Percentiles rank a stretch among this genome's conserved stretches.
Evolutionary conservation across 2,113 vertebrate genomes (phyloP).

Genomic region (Carassius gibelio): DNA sequence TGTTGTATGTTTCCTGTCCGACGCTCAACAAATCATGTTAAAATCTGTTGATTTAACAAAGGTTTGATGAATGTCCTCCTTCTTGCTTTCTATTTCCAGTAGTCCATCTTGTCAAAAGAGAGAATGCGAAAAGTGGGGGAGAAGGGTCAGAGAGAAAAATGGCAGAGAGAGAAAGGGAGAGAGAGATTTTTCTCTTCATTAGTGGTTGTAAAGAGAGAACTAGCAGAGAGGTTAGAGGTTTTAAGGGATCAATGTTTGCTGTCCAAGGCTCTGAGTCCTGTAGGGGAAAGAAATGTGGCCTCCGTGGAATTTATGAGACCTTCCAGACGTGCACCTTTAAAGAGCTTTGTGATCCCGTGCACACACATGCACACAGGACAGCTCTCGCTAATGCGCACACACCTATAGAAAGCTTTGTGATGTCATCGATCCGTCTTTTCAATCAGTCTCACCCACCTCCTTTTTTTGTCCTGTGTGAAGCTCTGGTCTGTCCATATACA

Average conservation of each 20-base stretch:
- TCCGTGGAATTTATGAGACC: slow-evolving; percentile 42
- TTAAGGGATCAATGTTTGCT: slow-evolving; percentile 40
- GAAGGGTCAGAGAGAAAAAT: slow-evolving; percentile 31
- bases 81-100: neutral
- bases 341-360: slow-evolving; percentile 24
- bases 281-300: slow-evolving; percentile 25
- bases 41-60: slow-evolving; percentile 44
- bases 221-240: slow-evolving; percentile 42
- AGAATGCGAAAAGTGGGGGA: neutral
- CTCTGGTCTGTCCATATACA: no score
- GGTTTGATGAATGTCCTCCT: slow-evolving; percentile 6
- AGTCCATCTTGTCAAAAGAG: slow-evolving; percentile 16
- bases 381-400: neutral
- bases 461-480: no score
- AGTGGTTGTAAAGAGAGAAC: slow-evolving; percentile 49
- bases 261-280: slow-evolving; percentile 34
- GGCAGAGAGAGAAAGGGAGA: slow-evolving; percentile 7
- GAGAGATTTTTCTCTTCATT: slow-evolving; percentile 50
- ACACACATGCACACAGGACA: slow-evolving; percentile 5
- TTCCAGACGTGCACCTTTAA: slow-evolving; percentile 22
- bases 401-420: slow-evolving; percentile 36
- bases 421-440: slow-evolving; percentile 31
- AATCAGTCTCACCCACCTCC: slow-evolving; percentile 16
- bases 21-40: slow-evolving; percentile 21
- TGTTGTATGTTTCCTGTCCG: neutral